These are phyloP conservation scores for Ypsolopha scabrella DNA, from an alignment of 2,888 invertebrate species.

Conservation along the genomic window DNA sequence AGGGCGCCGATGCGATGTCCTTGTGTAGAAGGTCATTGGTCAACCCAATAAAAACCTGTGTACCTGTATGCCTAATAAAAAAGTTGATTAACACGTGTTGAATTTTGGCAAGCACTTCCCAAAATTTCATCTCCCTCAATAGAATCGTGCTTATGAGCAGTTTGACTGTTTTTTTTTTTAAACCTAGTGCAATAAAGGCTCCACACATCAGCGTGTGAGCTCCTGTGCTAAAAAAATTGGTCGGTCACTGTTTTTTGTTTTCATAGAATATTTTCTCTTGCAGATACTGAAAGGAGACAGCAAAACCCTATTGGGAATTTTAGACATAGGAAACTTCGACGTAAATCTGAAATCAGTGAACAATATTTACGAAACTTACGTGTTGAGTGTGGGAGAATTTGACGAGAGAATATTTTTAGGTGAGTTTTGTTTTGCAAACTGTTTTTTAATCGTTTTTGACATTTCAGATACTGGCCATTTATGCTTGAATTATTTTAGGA, in stretches of 20 bases:
- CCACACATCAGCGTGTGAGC: too few species aligned
- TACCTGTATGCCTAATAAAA: too few species aligned
- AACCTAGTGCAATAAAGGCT: too few species aligned
- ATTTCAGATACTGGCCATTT: not conserved
- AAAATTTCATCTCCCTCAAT: too few species aligned
- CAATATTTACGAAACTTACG: slow-evolving; percentile 90
- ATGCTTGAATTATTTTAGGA: not conserved
- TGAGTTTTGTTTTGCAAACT: slow-evolving; percentile 36
- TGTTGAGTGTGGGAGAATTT: slow-evolving; percentile 92
- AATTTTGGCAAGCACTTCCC: too few species aligned
- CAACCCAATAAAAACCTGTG: too few species aligned
- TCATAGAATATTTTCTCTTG: slow-evolving; percentile 23
- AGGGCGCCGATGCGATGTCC: too few species aligned
- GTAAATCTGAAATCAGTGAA: slow-evolving; percentile 87
- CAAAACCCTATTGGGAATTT: slow-evolving; percentile 77
- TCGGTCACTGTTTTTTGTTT: slow-evolving; percentile 27
- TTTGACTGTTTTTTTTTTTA: too few species aligned
- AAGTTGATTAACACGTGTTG: too few species aligned
- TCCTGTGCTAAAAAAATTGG: not conserved
- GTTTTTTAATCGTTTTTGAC: not conserved
- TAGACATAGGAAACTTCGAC: slow-evolving; percentile 86
- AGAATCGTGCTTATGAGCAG: too few species aligned
- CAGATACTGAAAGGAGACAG: slow-evolving; percentile 81
- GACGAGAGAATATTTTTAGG: slow-evolving; percentile 96
- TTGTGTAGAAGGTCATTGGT: too few species aligned